Conservation (phyloP, 2,888 invertebrate species). For the Aproaerema taeniolella region DNA sequence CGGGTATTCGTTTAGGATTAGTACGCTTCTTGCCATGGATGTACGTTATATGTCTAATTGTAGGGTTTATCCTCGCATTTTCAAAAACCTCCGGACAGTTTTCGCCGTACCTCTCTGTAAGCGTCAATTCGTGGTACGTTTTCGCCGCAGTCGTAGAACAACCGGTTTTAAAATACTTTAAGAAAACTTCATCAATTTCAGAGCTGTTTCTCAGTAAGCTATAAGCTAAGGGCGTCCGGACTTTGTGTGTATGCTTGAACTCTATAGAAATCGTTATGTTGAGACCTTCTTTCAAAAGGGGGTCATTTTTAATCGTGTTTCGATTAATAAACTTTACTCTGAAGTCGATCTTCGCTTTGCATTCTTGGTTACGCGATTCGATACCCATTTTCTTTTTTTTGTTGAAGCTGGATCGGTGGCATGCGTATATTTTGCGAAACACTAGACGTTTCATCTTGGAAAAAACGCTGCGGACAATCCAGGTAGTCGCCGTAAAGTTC, state of each 20-base stretch:
- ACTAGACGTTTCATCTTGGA: constrained; percentile 27
- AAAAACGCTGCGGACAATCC: constrained; percentile 29
- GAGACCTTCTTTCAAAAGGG: constrained; percentile 26
- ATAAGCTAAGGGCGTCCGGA: constrained; percentile 21
- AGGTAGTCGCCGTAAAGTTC: constrained; percentile 31
- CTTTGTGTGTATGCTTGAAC: constrained; percentile 32
- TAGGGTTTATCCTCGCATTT: constrained; percentile 27
- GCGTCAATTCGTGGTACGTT: constrained; percentile 26
- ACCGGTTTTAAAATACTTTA: constrained; percentile 25
- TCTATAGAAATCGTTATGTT: constrained; percentile 29
- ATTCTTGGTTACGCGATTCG: constrained; percentile 24
- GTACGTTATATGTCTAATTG: constrained; percentile 20
- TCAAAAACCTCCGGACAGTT: constrained; percentile 16
- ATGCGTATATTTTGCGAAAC: constrained; percentile 30
- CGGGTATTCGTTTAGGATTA: background rate
- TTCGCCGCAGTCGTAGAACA: constrained; percentile 23
- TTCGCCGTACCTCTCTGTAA: constrained; percentile 23
- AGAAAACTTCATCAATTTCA: constrained; percentile 26
- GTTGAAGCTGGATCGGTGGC: constrained; percentile 29
- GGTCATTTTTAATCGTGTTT: constrained; percentile 32
- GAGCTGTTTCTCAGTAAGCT: constrained; percentile 22
- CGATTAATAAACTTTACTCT: constrained; percentile 30
- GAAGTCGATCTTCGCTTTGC: constrained; percentile 35
- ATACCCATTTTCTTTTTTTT: constrained; percentile 19
- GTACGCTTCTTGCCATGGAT: constrained; percentile 14